Conservation (phyloP, 2,113 vertebrate species). For the Myrmecobius fasciatus region DNA sequence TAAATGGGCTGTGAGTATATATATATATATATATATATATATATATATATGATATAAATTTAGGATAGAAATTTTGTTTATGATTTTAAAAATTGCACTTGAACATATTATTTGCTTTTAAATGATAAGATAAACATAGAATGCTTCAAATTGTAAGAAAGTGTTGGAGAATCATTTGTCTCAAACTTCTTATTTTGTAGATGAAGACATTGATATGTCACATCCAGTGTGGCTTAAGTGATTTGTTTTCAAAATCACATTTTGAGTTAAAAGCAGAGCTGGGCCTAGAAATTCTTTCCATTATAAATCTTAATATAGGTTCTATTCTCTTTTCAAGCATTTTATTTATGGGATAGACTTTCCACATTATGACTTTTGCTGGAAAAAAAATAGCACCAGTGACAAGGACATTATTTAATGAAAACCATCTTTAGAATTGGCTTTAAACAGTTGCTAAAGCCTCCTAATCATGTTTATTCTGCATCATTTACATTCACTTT, state of each 20-base stretch:
- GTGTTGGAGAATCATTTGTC: neutral
- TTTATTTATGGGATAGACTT: neutral
- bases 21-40: no score
- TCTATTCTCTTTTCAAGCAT: neutral
- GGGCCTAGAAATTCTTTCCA: neutral
- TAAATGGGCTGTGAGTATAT: neutral
- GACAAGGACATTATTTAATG: neutral
- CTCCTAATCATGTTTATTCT: neutral
- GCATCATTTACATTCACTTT: neutral
- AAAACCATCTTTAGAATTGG: constrained; percentile 2
- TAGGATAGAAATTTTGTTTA: neutral
- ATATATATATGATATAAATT: neutral
- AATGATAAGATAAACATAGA: neutral
- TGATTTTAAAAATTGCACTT: neutral
- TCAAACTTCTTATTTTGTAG: neutral
- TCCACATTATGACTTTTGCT: neutral
- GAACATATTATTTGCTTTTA: constrained; percentile 20
- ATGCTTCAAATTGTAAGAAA: constrained; percentile 18
- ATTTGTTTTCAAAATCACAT: neutral
- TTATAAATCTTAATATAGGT: neutral
- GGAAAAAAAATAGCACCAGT: neutral
- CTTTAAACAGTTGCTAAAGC: neutral
- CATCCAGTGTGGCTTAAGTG: neutral
- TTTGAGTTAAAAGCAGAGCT: neutral
- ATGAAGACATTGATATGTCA: neutral